Evolutionary conservation across 2,888 invertebrate species (phyloP), one percentile per base, ranked within the genome.

Genomic region (Euproctis similis): DNA sequence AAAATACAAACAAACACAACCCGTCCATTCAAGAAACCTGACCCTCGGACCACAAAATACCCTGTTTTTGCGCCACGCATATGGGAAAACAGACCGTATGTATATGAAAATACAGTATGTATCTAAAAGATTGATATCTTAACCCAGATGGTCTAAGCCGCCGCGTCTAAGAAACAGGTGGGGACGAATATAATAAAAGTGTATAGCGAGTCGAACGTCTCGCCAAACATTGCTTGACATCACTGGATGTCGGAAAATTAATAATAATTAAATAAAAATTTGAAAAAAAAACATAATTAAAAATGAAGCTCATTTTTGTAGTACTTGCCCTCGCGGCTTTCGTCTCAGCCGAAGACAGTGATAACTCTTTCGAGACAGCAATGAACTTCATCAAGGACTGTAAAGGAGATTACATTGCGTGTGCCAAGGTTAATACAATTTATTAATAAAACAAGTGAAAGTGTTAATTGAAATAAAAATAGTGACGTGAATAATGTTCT

Each of bases 381-480:
- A 77, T 91, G 34, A 87, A 86, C 60, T 89, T 92, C 67, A 81
- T 92, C 39, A 88, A 90, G 78, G 90, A 90, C 57, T 92, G 92
- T 71, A 84, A 87, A 50, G 89, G 87, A 54, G 89, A 90, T 51
- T 86, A 92, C 70, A 77, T 87, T 40, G 64, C 90, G 53, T 92
- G 92, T 82, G 85, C 92, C 55, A 92, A 92, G 89, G 92, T 92
- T 58, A 82, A 81, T 78, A 71, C 10, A 57, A 62, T 59, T 60
- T 50, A 53, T 55, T 60, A 56, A 47, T 58, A 53, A 53, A 19
- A 23, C 3, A 71, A n/a, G 80, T 77, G 81, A 80, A 78, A 82
- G 80, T 80, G 82, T 14, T 17, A 18, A 6, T 30, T n/a, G n/a
- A n/a, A n/a, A n/a, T n/a, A n/a, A n/a, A n/a, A n/a, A n/a, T n/a